These are phyloP conservation scores for Ceratotherium simum DNA, from an alignment of 2,113 vertebrate genomes.

Conservation along the genomic window DNA sequence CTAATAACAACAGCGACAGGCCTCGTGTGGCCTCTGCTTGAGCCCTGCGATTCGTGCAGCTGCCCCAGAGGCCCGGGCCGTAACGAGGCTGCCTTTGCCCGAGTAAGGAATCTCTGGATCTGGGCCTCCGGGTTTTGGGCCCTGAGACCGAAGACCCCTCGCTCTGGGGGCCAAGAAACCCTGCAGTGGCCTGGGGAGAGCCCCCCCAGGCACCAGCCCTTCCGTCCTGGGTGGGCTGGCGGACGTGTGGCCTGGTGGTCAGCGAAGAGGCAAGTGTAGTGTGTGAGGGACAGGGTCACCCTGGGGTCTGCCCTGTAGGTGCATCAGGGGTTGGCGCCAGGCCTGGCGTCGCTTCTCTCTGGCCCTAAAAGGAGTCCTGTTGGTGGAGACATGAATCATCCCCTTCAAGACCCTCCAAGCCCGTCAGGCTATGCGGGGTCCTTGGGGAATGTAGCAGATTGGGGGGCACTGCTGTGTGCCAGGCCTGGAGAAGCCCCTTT, in stretches of 20 bases:
- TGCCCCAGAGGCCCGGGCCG: neutral
- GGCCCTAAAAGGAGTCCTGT: neutral
- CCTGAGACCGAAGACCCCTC: neutral
- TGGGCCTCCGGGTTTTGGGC: neutral
- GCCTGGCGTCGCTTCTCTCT: fast-evolving
- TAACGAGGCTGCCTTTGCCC: neutral
- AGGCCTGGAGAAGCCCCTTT: neutral
- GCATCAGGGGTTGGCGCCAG: no score
- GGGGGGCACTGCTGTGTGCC: neutral
- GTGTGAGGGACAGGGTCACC: fast-evolving
- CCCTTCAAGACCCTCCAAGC: neutral
- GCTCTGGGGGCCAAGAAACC: neutral
- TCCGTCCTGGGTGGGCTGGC: neutral
- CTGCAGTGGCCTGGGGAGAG: neutral
- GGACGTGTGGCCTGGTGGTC: neutral
- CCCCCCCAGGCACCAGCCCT: neutral
- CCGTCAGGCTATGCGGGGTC: fast-evolving
- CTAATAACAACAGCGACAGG: constrained; percentile 46
- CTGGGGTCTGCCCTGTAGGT: fast-evolving
- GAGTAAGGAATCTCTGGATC: neutral
- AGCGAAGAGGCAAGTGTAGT: neutral
- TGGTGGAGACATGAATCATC: fast-evolving
- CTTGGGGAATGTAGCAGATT: neutral
- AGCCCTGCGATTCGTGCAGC: neutral
- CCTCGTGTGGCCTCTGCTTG: neutral